Base-by-base conservation (phyloP, 2,888 invertebrate species). In the Torymus texanus region DNA sequence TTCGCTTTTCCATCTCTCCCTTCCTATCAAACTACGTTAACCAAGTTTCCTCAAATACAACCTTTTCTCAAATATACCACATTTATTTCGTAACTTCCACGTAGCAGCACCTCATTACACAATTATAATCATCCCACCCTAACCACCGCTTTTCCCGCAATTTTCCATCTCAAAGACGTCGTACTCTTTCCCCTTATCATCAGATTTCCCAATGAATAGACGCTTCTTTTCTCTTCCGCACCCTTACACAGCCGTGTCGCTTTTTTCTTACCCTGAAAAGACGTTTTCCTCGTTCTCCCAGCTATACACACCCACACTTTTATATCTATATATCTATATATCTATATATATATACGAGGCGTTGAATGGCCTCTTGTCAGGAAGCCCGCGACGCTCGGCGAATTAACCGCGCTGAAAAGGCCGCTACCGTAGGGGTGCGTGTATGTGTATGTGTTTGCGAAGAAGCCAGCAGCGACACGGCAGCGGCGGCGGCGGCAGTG, bases 291-390 rank as follows among this genome's bases (percentile, higher is more conserved):
- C 68, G 55, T 29, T 0, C 4, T 41, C 41, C 5, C 8, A n/a
- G n/a, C 41, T 21, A 21, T 21, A 21, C 21, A 21, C 21, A 21
- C 21, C 21, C 21, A 21, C 41, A 8, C 41, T 41, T 0, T 2
- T 29, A 5, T 29, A 41, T 1, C 5, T 8, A 41, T 29, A 8
- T 8, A 41, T 1, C 5, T 8, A 41, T 8, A 1, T 8, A 1
- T 41, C 0, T 41, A 41, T 41, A 41, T 8, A 41, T 41, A 41
- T 8, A 41, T 8, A 41, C 55, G 24, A 11, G 11, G 76, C 63
- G 62, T 58, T 75, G 75, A 75, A 75, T 75, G 75, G 75, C 67
- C 68, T 75, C 75, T 68, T 67, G 53, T 75, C 67, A 56, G 55
- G 67, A 75, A 68, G 62, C 68, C 67, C 16, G 14, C 13, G 56